phyloP scores from a whole-genome alignment of 2,888 invertebrate species.

The Chymomyza fuscimana region DNA sequence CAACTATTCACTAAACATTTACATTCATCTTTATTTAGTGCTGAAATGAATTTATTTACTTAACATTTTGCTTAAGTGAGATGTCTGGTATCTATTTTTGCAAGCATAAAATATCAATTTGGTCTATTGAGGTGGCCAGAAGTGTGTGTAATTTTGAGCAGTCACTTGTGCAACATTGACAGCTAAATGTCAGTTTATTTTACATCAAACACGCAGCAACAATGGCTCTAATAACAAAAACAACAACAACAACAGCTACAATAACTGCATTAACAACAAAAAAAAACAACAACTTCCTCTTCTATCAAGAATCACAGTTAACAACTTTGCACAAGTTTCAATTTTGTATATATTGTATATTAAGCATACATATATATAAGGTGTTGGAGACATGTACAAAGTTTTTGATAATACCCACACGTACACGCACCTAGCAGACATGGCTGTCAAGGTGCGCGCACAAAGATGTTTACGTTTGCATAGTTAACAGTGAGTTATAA shows the following conservation, averaged over 20 bases:
- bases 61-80: no score
- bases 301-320: constrained; percentile 20
- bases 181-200: constrained; percentile 74
- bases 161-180: constrained; percentile 39
- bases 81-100: no score
- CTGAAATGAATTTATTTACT: no score
- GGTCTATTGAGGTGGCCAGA: no score
- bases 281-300: background rate
- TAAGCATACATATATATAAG: constrained; percentile 28
- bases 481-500: background rate
- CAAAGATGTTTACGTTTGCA: background rate
- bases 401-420: constrained; percentile 52
- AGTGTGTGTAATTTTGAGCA: constrained; percentile 7
- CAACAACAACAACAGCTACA: background rate
- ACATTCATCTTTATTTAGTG: no score
- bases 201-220: constrained; percentile 51
- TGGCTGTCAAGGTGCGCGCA: background rate
- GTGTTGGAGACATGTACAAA: constrained; percentile 66
- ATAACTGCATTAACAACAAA: background rate
- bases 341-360: constrained; percentile 58
- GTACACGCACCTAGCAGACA: constrained; percentile 2
- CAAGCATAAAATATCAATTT: no score
- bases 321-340: constrained; percentile 67
- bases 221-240: constrained; percentile 7
- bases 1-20: no score